Percentiles rank a stretch among this genome's conserved stretches.
phyloP scores from a whole-genome alignment of 2,113 vertebrate species.

The Mastomys coucha region DNA sequence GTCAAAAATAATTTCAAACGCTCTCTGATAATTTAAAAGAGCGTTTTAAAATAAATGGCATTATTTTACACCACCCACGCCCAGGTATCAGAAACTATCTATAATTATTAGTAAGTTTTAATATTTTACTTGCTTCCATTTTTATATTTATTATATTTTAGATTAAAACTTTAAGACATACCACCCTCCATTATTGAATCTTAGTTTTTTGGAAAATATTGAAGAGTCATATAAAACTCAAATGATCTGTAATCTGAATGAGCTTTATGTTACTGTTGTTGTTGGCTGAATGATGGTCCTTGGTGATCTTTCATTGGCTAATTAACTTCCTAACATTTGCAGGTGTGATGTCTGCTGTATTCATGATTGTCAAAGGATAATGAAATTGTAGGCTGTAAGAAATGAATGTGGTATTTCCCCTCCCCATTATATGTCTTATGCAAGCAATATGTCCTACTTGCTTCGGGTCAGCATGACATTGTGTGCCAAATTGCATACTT shows the following conservation, averaged over 20 bases:
- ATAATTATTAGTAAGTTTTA: constrained; percentile 72
- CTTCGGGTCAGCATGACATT: constrained; percentile 72
- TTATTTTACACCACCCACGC: constrained; percentile 17
- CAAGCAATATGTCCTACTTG: constrained; percentile 72
- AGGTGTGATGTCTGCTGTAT: constrained; percentile 71
- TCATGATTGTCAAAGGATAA: constrained; percentile 66
- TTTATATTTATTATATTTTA: constrained; percentile 24
- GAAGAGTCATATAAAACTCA: constrained; percentile 21
- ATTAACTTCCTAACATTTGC: constrained; percentile 77
- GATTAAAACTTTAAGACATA: not conserved
- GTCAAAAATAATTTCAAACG: constrained; percentile 76
- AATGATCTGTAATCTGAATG: not conserved
- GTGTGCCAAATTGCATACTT: constrained; percentile 13
- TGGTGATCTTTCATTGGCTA: constrained; percentile 75
- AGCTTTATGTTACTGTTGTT: constrained; percentile 46
- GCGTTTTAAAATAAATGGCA: constrained; percentile 70
- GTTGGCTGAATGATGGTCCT: constrained; percentile 41
- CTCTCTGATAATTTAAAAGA: constrained; percentile 75
- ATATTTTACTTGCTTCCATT: constrained; percentile 66
- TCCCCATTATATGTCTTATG: constrained; percentile 57
- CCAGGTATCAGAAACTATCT: constrained; percentile 62
- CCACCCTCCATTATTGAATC: not conserved
- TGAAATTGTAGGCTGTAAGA: constrained; percentile 42
- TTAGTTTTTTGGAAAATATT: not conserved
- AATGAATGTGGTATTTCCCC: constrained; percentile 48